These are phyloP conservation scores for Ceyx margarethae DNA, from an alignment of 2,113 vertebrate species.

Conservation along the genomic window DNA sequence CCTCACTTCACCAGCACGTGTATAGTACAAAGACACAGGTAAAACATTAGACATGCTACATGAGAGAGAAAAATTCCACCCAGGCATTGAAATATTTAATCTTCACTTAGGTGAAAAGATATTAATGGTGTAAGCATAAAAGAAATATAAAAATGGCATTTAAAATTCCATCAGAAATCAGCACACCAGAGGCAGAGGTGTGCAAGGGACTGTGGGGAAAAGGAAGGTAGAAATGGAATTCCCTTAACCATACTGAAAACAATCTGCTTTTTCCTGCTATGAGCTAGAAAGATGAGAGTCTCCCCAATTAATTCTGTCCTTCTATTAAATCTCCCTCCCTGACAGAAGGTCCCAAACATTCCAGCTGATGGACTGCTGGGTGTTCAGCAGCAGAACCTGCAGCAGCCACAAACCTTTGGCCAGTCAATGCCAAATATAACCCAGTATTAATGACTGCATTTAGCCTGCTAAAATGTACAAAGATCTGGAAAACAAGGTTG, in stretches of 20 bases:
- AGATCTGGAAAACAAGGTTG: background rate
- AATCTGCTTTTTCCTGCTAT: background rate
- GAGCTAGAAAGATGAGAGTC: background rate
- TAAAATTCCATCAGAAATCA: background rate
- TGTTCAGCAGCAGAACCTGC: background rate
- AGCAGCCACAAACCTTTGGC: background rate
- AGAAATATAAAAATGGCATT: background rate
- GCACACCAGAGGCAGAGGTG: background rate
- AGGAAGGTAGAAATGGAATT: background rate
- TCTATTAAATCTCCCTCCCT: background rate
- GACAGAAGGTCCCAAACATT: background rate
- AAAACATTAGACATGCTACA: background rate
- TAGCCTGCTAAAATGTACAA: background rate
- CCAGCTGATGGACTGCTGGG: slow-evolving; percentile 12
- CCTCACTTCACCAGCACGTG: background rate
- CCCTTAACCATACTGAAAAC: background rate
- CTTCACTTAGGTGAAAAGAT: background rate
- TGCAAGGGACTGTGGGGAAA: background rate
- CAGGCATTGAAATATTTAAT: background rate
- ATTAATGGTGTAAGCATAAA: background rate
- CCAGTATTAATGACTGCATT: slow-evolving; percentile 34
- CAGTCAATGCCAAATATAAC: slow-evolving; percentile 7
- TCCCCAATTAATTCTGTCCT: slow-evolving; percentile 1
- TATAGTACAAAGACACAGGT: background rate
- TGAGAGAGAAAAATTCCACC: background rate